These are phyloP conservation scores for Morbakka virulenta DNA, from an alignment of 30 jellyfish, hydroid and myxozoan genomes.

Conservation along the genomic window DNA sequence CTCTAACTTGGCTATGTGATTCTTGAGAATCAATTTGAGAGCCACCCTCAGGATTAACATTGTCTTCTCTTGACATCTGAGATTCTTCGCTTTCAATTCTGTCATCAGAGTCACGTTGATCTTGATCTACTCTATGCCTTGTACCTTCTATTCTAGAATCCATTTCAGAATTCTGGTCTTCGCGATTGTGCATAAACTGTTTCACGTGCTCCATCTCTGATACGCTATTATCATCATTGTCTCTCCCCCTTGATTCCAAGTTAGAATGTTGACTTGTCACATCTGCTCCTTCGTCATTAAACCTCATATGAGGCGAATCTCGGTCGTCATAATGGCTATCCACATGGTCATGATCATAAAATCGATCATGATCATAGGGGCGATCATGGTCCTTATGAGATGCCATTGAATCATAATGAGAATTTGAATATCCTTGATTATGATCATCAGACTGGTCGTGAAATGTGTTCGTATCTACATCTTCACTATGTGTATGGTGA, in stretches of 20 bases:
- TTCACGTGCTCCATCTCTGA: background rate
- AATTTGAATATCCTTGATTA: background rate
- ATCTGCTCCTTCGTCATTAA: background rate
- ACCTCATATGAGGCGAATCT: no score
- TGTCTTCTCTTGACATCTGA: no score
- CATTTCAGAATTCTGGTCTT: background rate
- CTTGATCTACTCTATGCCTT: background rate
- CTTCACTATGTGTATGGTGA: background rate
- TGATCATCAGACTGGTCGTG: background rate
- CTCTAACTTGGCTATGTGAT: no score
- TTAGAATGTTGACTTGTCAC: background rate
- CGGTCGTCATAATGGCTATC: no score
- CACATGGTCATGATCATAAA: no score
- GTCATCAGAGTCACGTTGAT: background rate
- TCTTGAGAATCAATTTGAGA: no score
- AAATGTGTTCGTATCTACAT: background rate
- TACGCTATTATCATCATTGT: background rate
- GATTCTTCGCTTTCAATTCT: background rate
- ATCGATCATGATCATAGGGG: background rate
- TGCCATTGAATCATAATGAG: background rate
- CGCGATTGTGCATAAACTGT: background rate
- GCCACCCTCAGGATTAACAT: no score
- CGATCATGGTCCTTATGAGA: background rate
- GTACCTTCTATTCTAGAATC: background rate
- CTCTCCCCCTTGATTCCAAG: background rate